These are phyloP conservation scores for Linurgus olivaceus DNA, from an alignment of 2,797 vertebrate genomes.

Conservation along the genomic window DNA sequence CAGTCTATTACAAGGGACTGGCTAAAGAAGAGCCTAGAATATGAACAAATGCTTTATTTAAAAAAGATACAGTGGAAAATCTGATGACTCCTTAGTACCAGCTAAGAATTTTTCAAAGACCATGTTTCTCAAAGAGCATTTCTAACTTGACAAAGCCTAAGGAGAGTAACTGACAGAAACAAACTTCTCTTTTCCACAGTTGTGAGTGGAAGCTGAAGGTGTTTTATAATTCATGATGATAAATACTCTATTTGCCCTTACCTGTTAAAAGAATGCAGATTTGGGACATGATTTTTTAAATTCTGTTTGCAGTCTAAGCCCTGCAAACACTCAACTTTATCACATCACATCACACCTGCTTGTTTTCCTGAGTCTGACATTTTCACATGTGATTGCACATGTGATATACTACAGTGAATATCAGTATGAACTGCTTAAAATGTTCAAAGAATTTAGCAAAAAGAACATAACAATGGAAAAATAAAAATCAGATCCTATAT, in stretches of 20 bases:
- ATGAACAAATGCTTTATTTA: background rate
- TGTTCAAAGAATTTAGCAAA: background rate
- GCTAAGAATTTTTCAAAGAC: background rate
- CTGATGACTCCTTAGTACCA: background rate
- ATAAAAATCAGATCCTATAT: background rate
- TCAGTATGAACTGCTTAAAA: background rate
- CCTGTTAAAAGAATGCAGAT: background rate
- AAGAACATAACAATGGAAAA: background rate
- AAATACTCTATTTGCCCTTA: background rate
- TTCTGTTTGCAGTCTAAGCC: background rate
- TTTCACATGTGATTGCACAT: background rate
- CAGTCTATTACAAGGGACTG: background rate
- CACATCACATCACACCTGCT: background rate
- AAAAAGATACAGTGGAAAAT: background rate
- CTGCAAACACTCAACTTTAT: background rate
- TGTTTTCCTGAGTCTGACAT: background rate
- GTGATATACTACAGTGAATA: background rate
- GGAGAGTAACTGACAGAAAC: background rate
- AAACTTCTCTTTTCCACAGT: background rate
- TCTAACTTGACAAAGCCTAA: background rate
- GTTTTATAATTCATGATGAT: background rate
- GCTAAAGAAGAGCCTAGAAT: background rate
- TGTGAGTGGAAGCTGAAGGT: background rate
- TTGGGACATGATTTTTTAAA: background rate
- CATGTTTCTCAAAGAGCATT: background rate